Percentiles rank a stretch among this genome's conserved stretches.
phyloP scores from a whole-genome alignment of 2,113 vertebrate species.

The Parus major region DNA sequence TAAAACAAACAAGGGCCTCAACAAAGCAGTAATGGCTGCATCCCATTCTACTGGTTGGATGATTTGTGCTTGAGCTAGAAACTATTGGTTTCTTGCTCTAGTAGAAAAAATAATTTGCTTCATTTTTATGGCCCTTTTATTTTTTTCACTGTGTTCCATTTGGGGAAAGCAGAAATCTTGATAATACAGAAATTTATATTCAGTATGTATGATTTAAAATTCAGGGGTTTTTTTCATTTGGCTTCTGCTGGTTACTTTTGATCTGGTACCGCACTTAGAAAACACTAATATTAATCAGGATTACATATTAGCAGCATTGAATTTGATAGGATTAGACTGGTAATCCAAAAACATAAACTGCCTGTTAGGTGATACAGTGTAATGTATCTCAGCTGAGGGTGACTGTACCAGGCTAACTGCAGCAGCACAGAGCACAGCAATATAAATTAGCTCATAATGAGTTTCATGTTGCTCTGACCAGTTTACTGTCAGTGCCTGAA shows the following conservation, averaged over 20 bases:
- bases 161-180: background rate
- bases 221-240: background rate
- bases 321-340: background rate
- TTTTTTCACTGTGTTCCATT: background rate
- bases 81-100: background rate
- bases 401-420: background rate
- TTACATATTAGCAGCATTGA: background rate
- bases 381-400: background rate
- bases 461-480: background rate
- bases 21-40: background rate
- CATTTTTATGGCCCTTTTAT: background rate
- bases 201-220: background rate
- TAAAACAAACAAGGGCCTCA: too few species aligned
- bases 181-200: background rate
- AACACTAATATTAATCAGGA: background rate
- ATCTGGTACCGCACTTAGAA: background rate
- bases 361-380: background rate
- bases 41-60: background rate
- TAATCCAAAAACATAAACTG: slow-evolving; percentile 4
- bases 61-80: background rate
- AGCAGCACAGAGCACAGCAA: background rate
- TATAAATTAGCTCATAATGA: slow-evolving; percentile 41
- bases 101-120: background rate
- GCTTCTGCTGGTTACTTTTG: background rate
- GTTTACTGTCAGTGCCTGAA: background rate